Evolutionary conservation across 2,888 invertebrate genomes (phyloP), one percentile per base, ranked within the genome.

Genomic region (Eristalis tenax): DNA sequence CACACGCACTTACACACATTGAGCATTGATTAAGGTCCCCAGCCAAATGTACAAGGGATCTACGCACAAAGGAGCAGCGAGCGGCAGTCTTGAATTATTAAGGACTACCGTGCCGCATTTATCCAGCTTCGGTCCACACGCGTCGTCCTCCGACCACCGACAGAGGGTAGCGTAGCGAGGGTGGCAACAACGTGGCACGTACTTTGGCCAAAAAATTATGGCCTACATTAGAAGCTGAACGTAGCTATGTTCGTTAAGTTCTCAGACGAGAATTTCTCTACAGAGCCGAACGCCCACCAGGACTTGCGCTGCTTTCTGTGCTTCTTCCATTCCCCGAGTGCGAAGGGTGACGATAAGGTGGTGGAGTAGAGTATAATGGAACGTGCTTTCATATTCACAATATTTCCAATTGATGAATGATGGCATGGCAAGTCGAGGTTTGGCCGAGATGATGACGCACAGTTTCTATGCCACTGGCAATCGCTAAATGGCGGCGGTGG

Each of bases 311-410:
- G 13, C 32, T 22, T 56, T 28, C 4, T 28, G 28, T 26, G 26
- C 26, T 26, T 1, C 2, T 5, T 64, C 6, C 15, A 2, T 13
- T 50, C 11, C 23, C 13, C 43, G 26, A 43, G 28, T 22, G 1
- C 26, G 26, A 11, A n/a, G n/a, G n/a, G n/a, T n/a, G n/a, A n/a
- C n/a, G n/a, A n/a, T n/a, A n/a, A n/a, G 23, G 28, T 26, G 59
- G 40, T n/a, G 75, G 75, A 80, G 22, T 26, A n/a, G n/a, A 2
- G 59, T 18, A 50, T 80, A 74, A 70, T 66, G 66, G 57, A 75
- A 84, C 84, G 84, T 84, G 84, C 84, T 76, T 76, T 61, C 50
- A 76, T 84, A 80, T 76, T 80, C 80, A 63, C 43, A 23, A 68
- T 43, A 64, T 50, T 78, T 65, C 28, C 79, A 83, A 79, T 80